Conservation (phyloP, 2,888 invertebrate genomes). For the Drosophila nr. perissopoda region DNA sequence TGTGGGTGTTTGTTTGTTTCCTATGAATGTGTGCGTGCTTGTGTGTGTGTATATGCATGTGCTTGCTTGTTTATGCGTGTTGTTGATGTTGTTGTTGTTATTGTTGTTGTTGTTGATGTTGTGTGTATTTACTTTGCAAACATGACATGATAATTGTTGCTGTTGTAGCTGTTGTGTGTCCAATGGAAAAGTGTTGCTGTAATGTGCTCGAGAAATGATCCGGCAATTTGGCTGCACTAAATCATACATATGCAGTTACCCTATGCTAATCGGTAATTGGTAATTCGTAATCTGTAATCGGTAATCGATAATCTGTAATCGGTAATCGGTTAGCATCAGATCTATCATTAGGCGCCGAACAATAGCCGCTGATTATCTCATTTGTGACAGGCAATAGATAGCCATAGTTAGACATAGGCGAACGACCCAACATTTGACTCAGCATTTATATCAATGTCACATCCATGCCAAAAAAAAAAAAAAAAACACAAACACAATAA, state of each 20-base stretch:
- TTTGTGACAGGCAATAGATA: slow-evolving; percentile 6
- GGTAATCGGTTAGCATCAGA: slow-evolving; percentile 12
- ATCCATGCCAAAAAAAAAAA: slow-evolving; percentile 48
- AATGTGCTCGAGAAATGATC: slow-evolving; percentile 38
- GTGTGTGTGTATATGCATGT: not conserved
- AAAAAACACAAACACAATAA: slow-evolving; percentile 4
- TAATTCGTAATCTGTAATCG: slow-evolving; percentile 4
- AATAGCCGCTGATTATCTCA: slow-evolving; percentile 19
- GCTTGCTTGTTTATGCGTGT: slow-evolving; percentile 1
- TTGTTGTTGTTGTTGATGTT: slow-evolving; percentile 21
- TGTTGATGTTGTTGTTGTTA: slow-evolving; percentile 25
- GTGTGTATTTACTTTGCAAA: slow-evolving; percentile 62
- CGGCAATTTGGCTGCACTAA: slow-evolving; percentile 27
- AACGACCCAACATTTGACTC: slow-evolving; percentile 73
- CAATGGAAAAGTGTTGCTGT: slow-evolving; percentile 46
- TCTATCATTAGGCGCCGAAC: not conserved
- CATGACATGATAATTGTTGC: slow-evolving; percentile 72
- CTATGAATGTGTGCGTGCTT: not conserved
- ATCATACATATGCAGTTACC: slow-evolving; percentile 15
- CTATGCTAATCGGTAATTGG: slow-evolving; percentile 9
- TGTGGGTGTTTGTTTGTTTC: slow-evolving; percentile 17
- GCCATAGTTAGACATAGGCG: slow-evolving; percentile 37
- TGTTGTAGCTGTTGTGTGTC: slow-evolving; percentile 1
- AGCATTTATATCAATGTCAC: slow-evolving; percentile 73
- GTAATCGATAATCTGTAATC: slow-evolving; percentile 10